Percentiles rank a stretch among this genome's conserved stretches.
Conservation (phyloP, 2,797 vertebrate genomes). For the Sciurus carolinensis region DNA sequence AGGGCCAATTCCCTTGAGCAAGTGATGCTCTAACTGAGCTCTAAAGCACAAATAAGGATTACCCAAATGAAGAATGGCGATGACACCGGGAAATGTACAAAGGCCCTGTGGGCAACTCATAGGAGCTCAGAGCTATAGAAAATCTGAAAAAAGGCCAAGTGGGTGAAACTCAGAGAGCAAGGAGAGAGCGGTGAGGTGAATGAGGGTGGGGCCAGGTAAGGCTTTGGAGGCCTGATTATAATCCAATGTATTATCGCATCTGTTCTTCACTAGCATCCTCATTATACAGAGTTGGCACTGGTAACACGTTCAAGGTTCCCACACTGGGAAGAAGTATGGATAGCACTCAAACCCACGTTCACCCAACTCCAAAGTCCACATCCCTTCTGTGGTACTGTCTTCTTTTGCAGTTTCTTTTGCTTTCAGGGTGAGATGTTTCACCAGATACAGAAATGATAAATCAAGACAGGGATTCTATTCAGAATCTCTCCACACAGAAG, state of each 20-base stretch:
- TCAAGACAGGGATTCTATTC: neutral
- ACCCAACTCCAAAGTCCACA: neutral
- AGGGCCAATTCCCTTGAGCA: neutral
- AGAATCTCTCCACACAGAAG: conserved; percentile 26
- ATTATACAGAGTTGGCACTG: neutral
- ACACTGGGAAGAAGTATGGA: neutral
- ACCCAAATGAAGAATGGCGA: neutral
- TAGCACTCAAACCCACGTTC: neutral
- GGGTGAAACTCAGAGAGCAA: neutral
- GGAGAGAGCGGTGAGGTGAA: neutral
- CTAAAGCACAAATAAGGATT: neutral
- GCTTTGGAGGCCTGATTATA: neutral
- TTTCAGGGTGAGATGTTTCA: neutral
- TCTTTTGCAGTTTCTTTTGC: neutral
- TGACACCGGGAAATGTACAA: neutral
- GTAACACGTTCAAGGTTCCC: neutral
- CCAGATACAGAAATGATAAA: conserved; percentile 39
- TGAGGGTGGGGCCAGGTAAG: neutral
- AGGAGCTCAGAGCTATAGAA: neutral
- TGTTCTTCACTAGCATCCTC: neutral
- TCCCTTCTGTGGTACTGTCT: neutral
- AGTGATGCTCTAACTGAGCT: neutral
- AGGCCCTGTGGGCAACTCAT: neutral
- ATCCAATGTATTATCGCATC: neutral
- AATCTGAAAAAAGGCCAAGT: neutral